Evolutionary conservation across 2,113 vertebrate species (phyloP), one percentile per base, ranked within the genome.

Genomic region (Urocynchramus pylzowi): DNA sequence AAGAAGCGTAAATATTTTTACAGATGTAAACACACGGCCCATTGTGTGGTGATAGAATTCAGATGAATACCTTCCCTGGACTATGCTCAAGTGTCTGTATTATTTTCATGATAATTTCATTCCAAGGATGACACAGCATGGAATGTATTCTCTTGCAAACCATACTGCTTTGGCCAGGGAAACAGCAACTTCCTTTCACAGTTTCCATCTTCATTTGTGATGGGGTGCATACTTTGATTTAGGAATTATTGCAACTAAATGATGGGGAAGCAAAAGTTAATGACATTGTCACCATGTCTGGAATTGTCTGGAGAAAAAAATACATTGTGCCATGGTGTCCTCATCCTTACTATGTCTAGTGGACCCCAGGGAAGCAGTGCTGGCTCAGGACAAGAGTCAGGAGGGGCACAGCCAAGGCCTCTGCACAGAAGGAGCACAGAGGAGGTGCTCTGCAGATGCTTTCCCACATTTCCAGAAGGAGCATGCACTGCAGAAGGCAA

Each of bases 1-100:
- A 92, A 31, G 31, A 68, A 76, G 57, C 52, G 67, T 95, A 92
- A 95, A 80, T 95, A 83, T 83, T 89, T 78, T 65, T 73, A 23
- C 54, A 85, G 41, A 35, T 59, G 24, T 71, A 89, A 73, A 71
- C 64, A 76, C 30, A 12, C 0, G 4, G 52, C 10, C 17, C 11
- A 22, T 54, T 92, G 69, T 59, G 10, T 19, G 33, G 41, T 78
- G n/a, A 42, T 35, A 61, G 75, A 93, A 87, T 92, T 78, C 75
- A 63, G 67, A 84, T 53, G 2, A 79, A 81, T 41, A 64, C 31
- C n/a, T 84, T 87, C 37, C 26, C 26, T 91, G 28, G 39, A 33
- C 67, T 69, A 5, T 71, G 17, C 18, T 67, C 39, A 71, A 89
- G 53, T 61, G 64, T 21, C 27, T 69, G 20, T 64, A 20, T 59